These are phyloP conservation scores for Liparis tanakae DNA, from an alignment of 2,797 vertebrate species.

Conservation along the genomic window DNA sequence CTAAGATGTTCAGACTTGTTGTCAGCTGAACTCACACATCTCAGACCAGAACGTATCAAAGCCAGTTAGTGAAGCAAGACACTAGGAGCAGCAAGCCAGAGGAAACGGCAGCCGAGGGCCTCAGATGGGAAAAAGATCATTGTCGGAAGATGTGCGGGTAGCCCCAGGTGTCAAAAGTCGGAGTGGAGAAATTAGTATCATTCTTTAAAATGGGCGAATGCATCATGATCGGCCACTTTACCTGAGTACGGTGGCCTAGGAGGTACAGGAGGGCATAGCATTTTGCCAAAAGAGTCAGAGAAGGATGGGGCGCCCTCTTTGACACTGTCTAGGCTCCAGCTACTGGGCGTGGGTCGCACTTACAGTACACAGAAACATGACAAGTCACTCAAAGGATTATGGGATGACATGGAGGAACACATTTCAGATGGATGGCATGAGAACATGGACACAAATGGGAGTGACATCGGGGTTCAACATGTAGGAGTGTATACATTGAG, in stretches of 20 bases:
- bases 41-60: constrained; percentile 8
- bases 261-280: constrained; percentile 93
- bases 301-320: constrained; percentile 88
- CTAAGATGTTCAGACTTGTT: constrained; percentile 22
- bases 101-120: constrained; percentile 25
- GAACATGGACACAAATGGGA: not conserved
- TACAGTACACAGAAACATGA: constrained; percentile 75
- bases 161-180: constrained; percentile 64
- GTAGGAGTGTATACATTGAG: not conserved
- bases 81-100: constrained; percentile 41
- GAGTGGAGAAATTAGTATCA: constrained; percentile 67
- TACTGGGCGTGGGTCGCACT: constrained; percentile 93
- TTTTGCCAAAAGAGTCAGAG: constrained; percentile 89
- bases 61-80: constrained; percentile 29
- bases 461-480: not conserved
- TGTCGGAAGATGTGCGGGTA: constrained; percentile 16
- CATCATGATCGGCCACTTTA: constrained; percentile 71
- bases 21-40: constrained; percentile 5
- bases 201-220: constrained; percentile 30
- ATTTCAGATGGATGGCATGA: constrained; percentile 9
- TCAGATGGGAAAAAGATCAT: constrained; percentile 15
- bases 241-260: constrained; percentile 94
- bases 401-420: constrained; percentile 36
- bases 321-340: constrained; percentile 98
- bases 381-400: constrained; percentile 55